phyloP scores from a whole-genome alignment of 1,140 invertebrate genomes.

The Muscidifurax raptorellus region DNA sequence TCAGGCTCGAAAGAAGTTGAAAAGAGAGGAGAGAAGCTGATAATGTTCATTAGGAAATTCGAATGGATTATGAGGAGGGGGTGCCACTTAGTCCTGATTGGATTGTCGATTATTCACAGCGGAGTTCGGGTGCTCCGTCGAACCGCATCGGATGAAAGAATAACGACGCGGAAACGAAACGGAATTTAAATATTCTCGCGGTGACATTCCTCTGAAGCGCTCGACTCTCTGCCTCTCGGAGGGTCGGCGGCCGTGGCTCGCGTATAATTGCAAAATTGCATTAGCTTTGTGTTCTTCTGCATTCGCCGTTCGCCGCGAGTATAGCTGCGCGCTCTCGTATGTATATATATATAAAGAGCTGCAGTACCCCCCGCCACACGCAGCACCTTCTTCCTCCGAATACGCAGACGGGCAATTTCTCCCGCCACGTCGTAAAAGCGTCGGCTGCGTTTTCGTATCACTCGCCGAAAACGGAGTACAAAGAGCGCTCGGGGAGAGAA shows the following conservation, averaged over 20 bases:
- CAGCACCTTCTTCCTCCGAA: constrained; percentile 20
- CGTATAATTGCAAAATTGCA: constrained; percentile 69
- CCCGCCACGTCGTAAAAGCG: constrained; percentile 38
- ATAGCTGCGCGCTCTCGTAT: neutral
- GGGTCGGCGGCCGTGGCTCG: constrained; percentile 43
- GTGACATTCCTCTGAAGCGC: constrained; percentile 56
- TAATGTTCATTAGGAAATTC: constrained; percentile 22
- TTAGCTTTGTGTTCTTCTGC: constrained; percentile 68
- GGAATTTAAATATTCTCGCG: constrained; percentile 67
- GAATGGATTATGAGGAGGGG: constrained; percentile 1
- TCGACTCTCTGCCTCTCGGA: neutral
- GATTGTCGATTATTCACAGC: constrained; percentile 52
- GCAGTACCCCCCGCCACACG: neutral
- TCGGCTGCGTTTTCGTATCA: constrained; percentile 36
- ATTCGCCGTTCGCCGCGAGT: neutral
- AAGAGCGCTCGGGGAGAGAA: neutral
- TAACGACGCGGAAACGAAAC: constrained; percentile 66
- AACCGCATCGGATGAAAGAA: constrained; percentile 62
- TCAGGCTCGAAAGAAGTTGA: neutral
- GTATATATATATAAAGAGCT: neutral
- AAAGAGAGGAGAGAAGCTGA: neutral
- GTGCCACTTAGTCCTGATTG: constrained; percentile 44
- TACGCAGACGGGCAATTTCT: constrained; percentile 21
- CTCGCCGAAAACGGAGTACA: constrained; percentile 38
- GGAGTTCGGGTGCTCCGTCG: constrained; percentile 38